These are phyloP conservation scores for Zootermopsis nevadensis DNA, from an alignment of 2,888 invertebrate species.

Conservation along the genomic window DNA sequence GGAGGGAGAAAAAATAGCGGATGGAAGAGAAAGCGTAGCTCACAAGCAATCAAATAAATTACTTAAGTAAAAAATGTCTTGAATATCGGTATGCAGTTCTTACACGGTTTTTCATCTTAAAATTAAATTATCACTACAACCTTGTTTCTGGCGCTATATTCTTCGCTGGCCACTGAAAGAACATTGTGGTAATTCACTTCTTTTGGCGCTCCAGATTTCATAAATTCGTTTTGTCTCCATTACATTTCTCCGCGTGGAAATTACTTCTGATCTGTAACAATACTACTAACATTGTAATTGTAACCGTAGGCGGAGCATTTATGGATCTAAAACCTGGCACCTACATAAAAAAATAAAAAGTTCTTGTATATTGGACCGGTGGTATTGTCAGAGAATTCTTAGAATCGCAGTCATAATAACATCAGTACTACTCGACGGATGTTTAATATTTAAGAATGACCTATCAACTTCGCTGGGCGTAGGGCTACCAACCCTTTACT, in stretches of 20 bases:
- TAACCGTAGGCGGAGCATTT: too few species aligned
- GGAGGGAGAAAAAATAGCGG: conserved; percentile 9
- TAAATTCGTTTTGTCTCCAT: background rate
- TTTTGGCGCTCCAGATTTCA: background rate
- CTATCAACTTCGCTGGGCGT: too few species aligned
- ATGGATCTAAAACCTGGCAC: too few species aligned
- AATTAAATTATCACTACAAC: background rate
- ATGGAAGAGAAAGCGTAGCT: conserved; percentile 18
- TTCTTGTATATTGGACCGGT: too few species aligned
- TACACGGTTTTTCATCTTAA: background rate
- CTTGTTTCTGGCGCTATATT: background rate
- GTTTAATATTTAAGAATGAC: too few species aligned
- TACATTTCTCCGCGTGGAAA: background rate
- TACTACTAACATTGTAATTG: too few species aligned
- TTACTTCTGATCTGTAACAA: background rate
- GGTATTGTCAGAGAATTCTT: too few species aligned
- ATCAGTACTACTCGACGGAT: too few species aligned
- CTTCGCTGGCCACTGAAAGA: background rate
- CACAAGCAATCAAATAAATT: conserved; percentile 38
- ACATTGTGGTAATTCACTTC: background rate
- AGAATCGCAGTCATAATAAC: too few species aligned
- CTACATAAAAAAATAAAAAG: too few species aligned
- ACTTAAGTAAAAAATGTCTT: background rate
- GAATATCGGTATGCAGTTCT: conserved; percentile 2
- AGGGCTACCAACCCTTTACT: too few species aligned